Evolutionary conservation across 2,113 vertebrate genomes (phyloP).

Genomic region (Drymodes brunneopygia): DNA sequence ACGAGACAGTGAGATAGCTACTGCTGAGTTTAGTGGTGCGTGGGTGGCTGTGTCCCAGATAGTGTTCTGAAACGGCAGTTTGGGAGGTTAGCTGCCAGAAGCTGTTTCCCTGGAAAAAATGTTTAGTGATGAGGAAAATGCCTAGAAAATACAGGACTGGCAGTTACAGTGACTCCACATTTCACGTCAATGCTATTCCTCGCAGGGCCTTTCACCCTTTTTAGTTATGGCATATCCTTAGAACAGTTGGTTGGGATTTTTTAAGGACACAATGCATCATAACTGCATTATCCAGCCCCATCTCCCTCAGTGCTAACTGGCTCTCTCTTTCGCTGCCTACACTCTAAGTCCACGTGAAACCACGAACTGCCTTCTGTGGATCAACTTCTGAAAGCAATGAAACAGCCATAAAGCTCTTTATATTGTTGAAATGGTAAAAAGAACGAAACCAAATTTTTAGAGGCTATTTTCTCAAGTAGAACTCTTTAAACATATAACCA

Average conservation of each 20-base stretch:
- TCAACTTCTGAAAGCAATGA: not conserved
- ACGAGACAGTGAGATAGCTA: not conserved
- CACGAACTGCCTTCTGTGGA: not conserved
- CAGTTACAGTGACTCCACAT: not conserved
- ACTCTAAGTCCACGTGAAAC: not conserved
- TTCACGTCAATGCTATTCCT: not conserved
- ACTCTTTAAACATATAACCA: not conserved
- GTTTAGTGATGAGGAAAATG: not conserved
- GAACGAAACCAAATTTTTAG: not conserved
- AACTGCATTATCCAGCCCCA: not conserved
- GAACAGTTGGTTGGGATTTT: not conserved
- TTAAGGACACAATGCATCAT: not conserved
- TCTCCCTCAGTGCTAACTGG: not conserved
- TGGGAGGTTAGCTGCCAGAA: not conserved
- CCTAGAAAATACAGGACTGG: not conserved
- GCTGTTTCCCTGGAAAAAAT: not conserved
- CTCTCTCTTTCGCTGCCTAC: not conserved
- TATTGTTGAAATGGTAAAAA: not conserved
- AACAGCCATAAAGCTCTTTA: not conserved
- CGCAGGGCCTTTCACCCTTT: not conserved
- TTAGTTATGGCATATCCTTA: not conserved
- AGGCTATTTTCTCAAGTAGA: not conserved
- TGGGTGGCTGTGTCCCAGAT: not conserved
- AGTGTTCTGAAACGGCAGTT: not conserved
- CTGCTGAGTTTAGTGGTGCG: not conserved